Evolutionary conservation across 1,140 invertebrate species (phyloP), one percentile per base, ranked within the genome.

Genomic region (Vollenhovia emeryi): DNA sequence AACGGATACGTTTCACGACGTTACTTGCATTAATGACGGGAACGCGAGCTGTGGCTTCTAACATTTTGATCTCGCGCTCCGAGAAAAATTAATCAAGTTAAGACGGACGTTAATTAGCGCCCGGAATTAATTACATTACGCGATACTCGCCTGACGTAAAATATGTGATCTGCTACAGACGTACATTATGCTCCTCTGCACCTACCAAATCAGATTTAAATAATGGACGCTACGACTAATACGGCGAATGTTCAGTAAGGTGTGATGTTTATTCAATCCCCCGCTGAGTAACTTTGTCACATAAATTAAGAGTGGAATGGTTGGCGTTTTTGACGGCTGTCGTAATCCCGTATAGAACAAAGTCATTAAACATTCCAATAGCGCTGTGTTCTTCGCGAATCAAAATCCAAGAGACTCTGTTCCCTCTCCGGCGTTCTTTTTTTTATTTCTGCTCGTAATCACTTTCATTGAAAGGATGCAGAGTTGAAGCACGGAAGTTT

Each of bases 401-500:
- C 13, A 74, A 82, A 85, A 80, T 71, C 75, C 86, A 27, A 85
- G 64, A 57, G 36, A 68, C 43, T 66, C 75, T 66, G 33, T 40
- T 40, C 45, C 21, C 27, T 50, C 62, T 33, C 9, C 27, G 13
- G 9, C 2, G 13, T 48, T n/a, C 48, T 48, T 86, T 89, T 84
- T 55, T 89, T 89, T 84, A 62, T 89, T 86, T 84, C 78, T 48
- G 24, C 62, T 52, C 62, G 84, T 89, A 89, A 89, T 89, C 87
- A 88, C 87, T 86, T 88, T 82, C 87, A 86, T 89, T 88, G 84
- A 89, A 86, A 87, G 62, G 76, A 82, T 86, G 85, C 62, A 76
- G 85, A 92, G 91, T 89, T 87, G 90, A 86, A 92, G 91, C 83
- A 87, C 84, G 84, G 89, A 91, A 91, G 89, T 92, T 93, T 84